Conservation (phyloP, 2,888 invertebrate species). For the Sceliomorpha sp. region DNA sequence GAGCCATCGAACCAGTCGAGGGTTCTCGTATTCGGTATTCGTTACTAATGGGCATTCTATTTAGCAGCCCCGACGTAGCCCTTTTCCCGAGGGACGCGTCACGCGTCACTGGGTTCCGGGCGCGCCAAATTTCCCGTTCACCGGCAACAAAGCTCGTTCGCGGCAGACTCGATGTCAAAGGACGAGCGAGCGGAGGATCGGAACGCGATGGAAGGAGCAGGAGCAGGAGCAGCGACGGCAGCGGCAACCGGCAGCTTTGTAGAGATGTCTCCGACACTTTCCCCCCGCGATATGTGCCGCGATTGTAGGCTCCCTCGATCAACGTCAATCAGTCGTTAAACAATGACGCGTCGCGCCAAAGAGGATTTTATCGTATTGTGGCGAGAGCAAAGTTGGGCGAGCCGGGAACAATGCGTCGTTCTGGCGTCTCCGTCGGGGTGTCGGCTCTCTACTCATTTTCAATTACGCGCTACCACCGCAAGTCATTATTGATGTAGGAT, state of each 20-base stretch:
- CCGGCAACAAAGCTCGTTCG: slow-evolving; percentile 44
- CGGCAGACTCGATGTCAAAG: slow-evolving; percentile 45
- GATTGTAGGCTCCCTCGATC: slow-evolving; percentile 68
- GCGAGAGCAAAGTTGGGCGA: slow-evolving; percentile 47
- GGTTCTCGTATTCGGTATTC: slow-evolving; percentile 66
- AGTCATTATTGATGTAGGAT: slow-evolving; percentile 34
- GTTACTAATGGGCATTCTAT: slow-evolving; percentile 77
- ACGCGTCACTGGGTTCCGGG: slow-evolving; percentile 65
- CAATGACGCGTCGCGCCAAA: slow-evolving; percentile 67
- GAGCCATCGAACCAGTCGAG: slow-evolving; percentile 29
- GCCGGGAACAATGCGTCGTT: slow-evolving; percentile 37
- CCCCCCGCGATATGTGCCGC: slow-evolving; percentile 53
- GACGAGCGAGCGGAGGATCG: slow-evolving; percentile 22
- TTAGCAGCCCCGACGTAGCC: slow-evolving; percentile 67
- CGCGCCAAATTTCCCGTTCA: slow-evolving; percentile 44
- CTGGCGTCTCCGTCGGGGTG: slow-evolving; percentile 17
- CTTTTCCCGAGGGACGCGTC: slow-evolving; percentile 70
- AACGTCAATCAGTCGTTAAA: slow-evolving; percentile 79
- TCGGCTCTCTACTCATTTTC: slow-evolving; percentile 37
- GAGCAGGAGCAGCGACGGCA: too few species aligned
- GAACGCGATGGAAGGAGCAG: slow-evolving; percentile 19
- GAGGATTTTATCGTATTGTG: slow-evolving; percentile 54
- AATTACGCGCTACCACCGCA: slow-evolving; percentile 34
- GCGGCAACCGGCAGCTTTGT: slow-evolving; percentile 33
- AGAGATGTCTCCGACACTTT: slow-evolving; percentile 53